These are phyloP conservation scores for Littorina saxatilis DNA, from an alignment of 1,140 invertebrate species.

Conservation along the genomic window DNA sequence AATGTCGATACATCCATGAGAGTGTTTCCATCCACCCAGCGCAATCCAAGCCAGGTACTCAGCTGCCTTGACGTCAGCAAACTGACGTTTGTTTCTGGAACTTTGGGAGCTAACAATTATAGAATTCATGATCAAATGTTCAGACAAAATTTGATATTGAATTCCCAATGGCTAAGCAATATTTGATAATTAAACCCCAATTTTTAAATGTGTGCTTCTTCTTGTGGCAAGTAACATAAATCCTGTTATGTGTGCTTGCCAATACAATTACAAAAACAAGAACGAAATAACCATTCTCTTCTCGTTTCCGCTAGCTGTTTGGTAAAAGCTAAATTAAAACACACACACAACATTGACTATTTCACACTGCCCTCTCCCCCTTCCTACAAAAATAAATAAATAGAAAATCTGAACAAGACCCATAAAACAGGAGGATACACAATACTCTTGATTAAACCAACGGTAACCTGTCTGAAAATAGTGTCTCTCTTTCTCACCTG, in stretches of 20 bases:
- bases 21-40: constrained; percentile 45
- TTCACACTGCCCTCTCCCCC: too few species aligned
- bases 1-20: constrained; percentile 46
- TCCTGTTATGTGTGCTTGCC: not conserved
- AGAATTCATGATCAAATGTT: not conserved
- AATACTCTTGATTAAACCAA: too few species aligned
- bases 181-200: not conserved
- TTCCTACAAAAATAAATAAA: too few species aligned
- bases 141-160: not conserved
- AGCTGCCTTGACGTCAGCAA: constrained; percentile 53
- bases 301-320: too few species aligned
- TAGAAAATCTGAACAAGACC: too few species aligned
- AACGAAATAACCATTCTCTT: too few species aligned
- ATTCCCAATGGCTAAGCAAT: not conserved
- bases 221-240: not conserved
- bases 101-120: not conserved
- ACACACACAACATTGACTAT: too few species aligned
- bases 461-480: too few species aligned
- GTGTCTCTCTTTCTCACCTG: too few species aligned
- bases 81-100: constrained; percentile 57
- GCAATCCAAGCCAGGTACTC: constrained; percentile 59
- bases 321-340: too few species aligned
- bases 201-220: not conserved
- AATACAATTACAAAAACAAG: not conserved
- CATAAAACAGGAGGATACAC: too few species aligned